These are phyloP conservation scores for Dynastes tityus DNA, from an alignment of 2,888 invertebrate species.

Conservation along the genomic window DNA sequence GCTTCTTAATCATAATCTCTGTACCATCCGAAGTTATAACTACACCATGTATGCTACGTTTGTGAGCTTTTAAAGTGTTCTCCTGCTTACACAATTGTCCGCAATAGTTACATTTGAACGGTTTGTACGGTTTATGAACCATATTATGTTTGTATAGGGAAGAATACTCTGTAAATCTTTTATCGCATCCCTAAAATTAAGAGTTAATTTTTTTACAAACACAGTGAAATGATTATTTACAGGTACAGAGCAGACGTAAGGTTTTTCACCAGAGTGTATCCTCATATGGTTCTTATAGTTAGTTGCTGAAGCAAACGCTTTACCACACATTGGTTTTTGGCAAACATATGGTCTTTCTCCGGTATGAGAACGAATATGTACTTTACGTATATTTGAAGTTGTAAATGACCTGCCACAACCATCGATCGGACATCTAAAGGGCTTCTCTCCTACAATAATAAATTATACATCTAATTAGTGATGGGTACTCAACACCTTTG, in stretches of 20 bases:
- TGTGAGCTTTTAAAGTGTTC: constrained; percentile 76
- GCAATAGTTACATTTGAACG: constrained; percentile 75
- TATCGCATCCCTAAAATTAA: constrained; percentile 73
- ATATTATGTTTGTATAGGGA: constrained; percentile 80
- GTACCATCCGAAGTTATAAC: constrained; percentile 68
- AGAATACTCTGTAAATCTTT: constrained; percentile 81
- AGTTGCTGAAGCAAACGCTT: constrained; percentile 79
- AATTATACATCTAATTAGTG: neutral
- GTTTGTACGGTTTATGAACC: constrained; percentile 76
- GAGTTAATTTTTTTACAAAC: neutral
- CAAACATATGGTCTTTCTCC: constrained; percentile 80
- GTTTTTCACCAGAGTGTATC: constrained; percentile 81
- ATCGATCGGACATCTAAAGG: constrained; percentile 72
- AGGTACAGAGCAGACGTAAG: constrained; percentile 76
- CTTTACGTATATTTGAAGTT: constrained; percentile 80
- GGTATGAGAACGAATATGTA: constrained; percentile 79
- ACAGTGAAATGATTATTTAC: constrained; percentile 58
- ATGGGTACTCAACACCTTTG: too few relatives aligned
- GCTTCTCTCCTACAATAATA: constrained; percentile 69
- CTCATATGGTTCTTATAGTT: constrained; percentile 81
- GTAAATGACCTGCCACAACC: constrained; percentile 79
- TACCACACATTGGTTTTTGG: constrained; percentile 74
- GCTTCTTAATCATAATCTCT: constrained; percentile 61
- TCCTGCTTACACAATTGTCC: constrained; percentile 76
- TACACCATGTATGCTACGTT: constrained; percentile 74